phyloP scores from a whole-genome alignment of 2,888 invertebrate species.

The Deroplatys truncata region DNA sequence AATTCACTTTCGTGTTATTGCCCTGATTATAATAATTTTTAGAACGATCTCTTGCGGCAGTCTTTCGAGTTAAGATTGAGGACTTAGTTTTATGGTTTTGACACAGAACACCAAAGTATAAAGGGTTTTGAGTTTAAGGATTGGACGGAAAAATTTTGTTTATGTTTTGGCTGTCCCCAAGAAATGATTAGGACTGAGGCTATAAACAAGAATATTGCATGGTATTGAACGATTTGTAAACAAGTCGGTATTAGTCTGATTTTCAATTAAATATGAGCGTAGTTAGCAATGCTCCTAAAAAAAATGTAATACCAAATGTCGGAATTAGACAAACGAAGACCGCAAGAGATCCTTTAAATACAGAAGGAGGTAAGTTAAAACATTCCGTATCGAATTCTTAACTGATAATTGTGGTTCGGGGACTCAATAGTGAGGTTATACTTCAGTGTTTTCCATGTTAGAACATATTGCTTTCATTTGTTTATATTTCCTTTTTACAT shows the following conservation, averaged over 20 bases:
- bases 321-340: conserved; percentile 29
- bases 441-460: too few relatives aligned
- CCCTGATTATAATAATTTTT: background rate
- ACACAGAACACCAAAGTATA: too few relatives aligned
- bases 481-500: too few relatives aligned
- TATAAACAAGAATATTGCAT: background rate
- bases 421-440: too few relatives aligned
- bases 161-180: background rate
- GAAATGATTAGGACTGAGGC: background rate
- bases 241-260: background rate
- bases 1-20: background rate
- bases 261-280: conserved; percentile 17
- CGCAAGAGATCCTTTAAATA: conserved; percentile 24
- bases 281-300: conserved; percentile 28
- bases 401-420: too few relatives aligned
- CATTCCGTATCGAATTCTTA: background rate
- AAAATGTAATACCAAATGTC: conserved; percentile 29
- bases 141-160: background rate
- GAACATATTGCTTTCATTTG: too few relatives aligned
- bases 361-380: conserved; percentile 23
- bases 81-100: background rate
- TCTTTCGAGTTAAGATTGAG: background rate
- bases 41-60: background rate
- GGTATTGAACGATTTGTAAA: background rate
- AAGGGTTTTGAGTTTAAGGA: background rate